Conservation (phyloP, 1,140 invertebrate genomes). For the Oedothorax gibbosus region DNA sequence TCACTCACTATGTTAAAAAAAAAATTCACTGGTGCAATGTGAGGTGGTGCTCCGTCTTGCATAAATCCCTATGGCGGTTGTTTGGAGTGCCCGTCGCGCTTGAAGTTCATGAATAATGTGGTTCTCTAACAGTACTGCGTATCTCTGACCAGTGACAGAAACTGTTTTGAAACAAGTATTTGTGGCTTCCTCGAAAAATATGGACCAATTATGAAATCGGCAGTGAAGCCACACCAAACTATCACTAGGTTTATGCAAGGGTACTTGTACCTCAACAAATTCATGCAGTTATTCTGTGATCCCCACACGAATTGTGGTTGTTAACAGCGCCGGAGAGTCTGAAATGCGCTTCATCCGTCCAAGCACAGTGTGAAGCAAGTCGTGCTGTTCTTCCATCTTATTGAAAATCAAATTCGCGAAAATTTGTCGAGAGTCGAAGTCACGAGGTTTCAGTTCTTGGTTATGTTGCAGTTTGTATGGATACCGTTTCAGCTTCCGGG, state of each 20-base stretch:
- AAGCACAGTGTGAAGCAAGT: constrained; percentile 17
- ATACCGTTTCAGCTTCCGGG: constrained; percentile 1
- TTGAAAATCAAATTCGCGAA: constrained; percentile 16
- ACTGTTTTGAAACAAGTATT: background rate
- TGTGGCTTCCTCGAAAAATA: background rate
- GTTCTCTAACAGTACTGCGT: background rate
- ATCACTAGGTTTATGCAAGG: too few relatives aligned
- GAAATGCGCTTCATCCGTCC: background rate
- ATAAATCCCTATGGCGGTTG: background rate
- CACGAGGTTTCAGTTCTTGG: constrained; percentile 27
- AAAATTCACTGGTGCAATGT: too few relatives aligned
- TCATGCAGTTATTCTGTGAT: too few relatives aligned
- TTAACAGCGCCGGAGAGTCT: background rate
- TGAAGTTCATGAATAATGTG: background rate
- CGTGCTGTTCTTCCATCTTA: constrained; percentile 18
- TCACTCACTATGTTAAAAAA: too few relatives aligned
- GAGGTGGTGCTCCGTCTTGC: background rate
- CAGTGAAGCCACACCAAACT: background rate
- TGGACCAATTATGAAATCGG: too few relatives aligned
- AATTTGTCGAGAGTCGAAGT: background rate
- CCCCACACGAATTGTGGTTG: background rate
- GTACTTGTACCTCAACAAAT: background rate
- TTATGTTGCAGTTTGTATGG: too few relatives aligned
- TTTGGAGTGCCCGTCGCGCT: background rate
- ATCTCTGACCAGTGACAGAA: too few relatives aligned